Evolutionary conservation across 2,888 invertebrate species (phyloP), one percentile per base, ranked within the genome.

Genomic region (Dilophus febrilis): DNA sequence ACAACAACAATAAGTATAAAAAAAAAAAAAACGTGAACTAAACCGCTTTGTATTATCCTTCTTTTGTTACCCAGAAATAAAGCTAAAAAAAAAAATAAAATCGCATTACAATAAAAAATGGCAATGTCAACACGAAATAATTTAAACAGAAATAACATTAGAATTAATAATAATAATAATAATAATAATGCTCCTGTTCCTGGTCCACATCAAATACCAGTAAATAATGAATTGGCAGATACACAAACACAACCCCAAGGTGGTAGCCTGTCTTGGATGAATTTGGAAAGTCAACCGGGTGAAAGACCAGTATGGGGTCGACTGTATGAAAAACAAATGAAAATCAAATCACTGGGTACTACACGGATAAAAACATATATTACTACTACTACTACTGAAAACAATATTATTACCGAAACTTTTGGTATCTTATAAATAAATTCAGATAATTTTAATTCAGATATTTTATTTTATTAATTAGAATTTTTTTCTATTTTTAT

Each of bases 341-440:
- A 54, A 51, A 51, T 61, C 28, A 58, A 56, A 51, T 56, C 58
- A 34, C 60, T 46, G 61, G 61, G 61, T 60, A 46, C 57, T n/a
- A 51, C 52, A 47, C 46, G 47, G 37, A 51, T 46, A 50, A 54
- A 52, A 49, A 48, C 54, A 33, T 42, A 53, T 40, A 51, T 55
- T 51, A 49, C 52, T 46, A 22, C 22, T 6, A 22, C 22, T 6
- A 22, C 8, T 22, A 22, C 8, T 22, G 22, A 22, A 22, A 22
- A 22, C 8, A 22, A 22, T 22, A 50, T 55, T 50, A 51, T 57
- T 48, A 51, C 54, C 37, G 46, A 53, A 47, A 50, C 47, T 48
- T 50, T 56, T 51, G 59, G 58, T 59, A 59, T 53, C 51, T 50
- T 36, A 26, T n/a, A n/a, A n/a, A n/a, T n/a, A n/a, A n/a, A n/a